These are phyloP conservation scores for Heterohyrax brucei DNA, from an alignment of 2,797 vertebrate species.

Conservation along the genomic window DNA sequence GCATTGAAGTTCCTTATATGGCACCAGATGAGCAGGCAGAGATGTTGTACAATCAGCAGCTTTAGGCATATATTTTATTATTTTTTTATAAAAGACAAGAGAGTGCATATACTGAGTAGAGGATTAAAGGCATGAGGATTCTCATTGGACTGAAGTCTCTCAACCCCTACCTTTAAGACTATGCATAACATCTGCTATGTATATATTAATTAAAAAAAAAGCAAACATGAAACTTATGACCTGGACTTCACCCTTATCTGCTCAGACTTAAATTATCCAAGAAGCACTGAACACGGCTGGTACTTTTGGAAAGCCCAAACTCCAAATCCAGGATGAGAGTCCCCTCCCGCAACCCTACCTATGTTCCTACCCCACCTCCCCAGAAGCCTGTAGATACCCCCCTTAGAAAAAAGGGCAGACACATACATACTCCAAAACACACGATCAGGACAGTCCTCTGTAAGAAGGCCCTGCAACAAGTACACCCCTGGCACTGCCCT, in stretches of 20 bases:
- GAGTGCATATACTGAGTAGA: conserved; percentile 56
- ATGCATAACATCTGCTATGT: conserved; percentile 70
- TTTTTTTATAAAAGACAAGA: conserved; percentile 80
- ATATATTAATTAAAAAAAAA: conserved; percentile 44
- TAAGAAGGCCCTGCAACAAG: background rate
- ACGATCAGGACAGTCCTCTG: background rate
- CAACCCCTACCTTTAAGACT: conserved; percentile 41
- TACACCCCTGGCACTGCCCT: background rate
- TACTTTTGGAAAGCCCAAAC: conserved; percentile 13
- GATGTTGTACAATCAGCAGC: conserved; percentile 23
- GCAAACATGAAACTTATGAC: conserved; percentile 77
- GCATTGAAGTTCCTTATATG: background rate
- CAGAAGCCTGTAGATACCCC: conserved; percentile 9
- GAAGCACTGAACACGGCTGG: conserved; percentile 38
- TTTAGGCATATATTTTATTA: conserved; percentile 80
- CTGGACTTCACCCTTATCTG: conserved; percentile 39
- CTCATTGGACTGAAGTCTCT: conserved; percentile 61
- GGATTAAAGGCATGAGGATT: conserved; percentile 61
- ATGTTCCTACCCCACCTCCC: background rate
- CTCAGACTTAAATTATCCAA: background rate
- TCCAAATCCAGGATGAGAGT: background rate
- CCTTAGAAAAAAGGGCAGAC: conserved; percentile 28
- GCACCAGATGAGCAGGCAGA: conserved; percentile 34
- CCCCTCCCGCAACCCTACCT: background rate
- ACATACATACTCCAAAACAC: background rate